These are phyloP conservation scores for Ephialtes manifestator DNA, from an alignment of 2,888 invertebrate species.

Conservation along the genomic window DNA sequence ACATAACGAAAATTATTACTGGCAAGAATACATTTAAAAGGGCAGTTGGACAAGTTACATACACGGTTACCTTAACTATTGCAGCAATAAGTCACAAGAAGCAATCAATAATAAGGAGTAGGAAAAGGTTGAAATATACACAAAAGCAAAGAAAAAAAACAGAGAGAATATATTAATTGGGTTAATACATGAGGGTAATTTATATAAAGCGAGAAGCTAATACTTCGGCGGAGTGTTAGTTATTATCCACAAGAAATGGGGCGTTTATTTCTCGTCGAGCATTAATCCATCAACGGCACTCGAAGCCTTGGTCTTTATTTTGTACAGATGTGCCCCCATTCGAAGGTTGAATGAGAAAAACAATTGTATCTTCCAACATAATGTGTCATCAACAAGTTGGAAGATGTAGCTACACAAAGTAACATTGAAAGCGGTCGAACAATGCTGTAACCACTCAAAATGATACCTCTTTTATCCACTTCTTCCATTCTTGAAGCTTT, in stretches of 20 bases:
- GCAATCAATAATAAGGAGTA: background rate
- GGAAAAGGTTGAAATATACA: background rate
- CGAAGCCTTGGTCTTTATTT: no score
- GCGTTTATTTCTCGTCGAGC: background rate
- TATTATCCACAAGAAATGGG: background rate
- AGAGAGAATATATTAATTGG: background rate
- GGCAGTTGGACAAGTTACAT: background rate
- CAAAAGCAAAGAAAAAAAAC: background rate
- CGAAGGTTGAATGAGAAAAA: no score
- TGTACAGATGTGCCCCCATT: no score
- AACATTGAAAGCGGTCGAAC: no score
- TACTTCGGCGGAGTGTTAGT: background rate
- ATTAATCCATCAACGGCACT: background rate
- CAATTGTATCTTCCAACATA: no score
- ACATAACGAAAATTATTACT: no score
- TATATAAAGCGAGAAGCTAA: background rate
- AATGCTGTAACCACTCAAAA: no score
- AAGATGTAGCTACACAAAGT: no score
- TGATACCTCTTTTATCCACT: no score
- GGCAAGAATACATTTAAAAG: no score
- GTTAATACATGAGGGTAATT: background rate
- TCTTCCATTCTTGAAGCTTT: no score
- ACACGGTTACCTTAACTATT: background rate
- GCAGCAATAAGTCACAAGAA: conserved; percentile 30
- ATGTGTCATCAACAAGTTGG: no score